phyloP scores from a whole-genome alignment of 2,797 vertebrate genomes.

The Enteromius radiatus region DNA sequence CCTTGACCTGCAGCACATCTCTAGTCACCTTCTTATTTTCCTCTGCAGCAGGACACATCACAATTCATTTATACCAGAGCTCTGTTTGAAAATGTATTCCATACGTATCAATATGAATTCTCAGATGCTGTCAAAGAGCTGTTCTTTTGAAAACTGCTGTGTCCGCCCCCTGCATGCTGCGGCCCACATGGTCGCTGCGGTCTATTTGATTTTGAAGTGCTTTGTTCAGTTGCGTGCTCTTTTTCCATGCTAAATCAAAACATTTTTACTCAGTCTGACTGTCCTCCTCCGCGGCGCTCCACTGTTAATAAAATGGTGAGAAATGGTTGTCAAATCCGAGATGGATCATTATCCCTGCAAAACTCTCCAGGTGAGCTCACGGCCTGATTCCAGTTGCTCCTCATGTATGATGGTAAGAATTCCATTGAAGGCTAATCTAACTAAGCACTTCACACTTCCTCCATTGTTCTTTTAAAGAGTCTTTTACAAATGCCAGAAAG shows the following conservation, averaged over 20 bases:
- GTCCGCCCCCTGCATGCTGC: background rate
- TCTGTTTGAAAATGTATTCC: background rate
- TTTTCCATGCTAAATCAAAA: conserved; percentile 24
- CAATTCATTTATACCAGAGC: background rate
- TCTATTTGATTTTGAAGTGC: conserved; percentile 22
- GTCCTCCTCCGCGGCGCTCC: background rate
- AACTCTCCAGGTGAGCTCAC: conserved; percentile 32
- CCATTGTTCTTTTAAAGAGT: conserved; percentile 21
- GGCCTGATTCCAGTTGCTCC: conserved; percentile 5
- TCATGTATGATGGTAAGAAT: conserved; percentile 9
- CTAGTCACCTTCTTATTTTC: background rate
- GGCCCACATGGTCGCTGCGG: conserved; percentile 18
- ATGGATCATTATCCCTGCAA: conserved; percentile 25
- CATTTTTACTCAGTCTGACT: conserved; percentile 5
- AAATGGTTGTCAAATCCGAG: conserved; percentile 38
- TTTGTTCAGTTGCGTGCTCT: conserved; percentile 19
- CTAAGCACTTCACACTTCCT: conserved; percentile 41
- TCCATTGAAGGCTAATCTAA: conserved; percentile 13
- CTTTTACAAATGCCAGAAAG: conserved; percentile 44
- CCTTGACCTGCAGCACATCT: background rate
- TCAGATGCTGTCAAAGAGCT: background rate
- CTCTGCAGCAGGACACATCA: background rate
- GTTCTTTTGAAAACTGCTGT: conserved; percentile 1
- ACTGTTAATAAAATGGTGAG: conserved; percentile 20
- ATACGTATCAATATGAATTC: background rate